Evolutionary conservation across 92 coral and sea anemone species (phyloP).

Genomic region (Palythoa caribaeorum): DNA sequence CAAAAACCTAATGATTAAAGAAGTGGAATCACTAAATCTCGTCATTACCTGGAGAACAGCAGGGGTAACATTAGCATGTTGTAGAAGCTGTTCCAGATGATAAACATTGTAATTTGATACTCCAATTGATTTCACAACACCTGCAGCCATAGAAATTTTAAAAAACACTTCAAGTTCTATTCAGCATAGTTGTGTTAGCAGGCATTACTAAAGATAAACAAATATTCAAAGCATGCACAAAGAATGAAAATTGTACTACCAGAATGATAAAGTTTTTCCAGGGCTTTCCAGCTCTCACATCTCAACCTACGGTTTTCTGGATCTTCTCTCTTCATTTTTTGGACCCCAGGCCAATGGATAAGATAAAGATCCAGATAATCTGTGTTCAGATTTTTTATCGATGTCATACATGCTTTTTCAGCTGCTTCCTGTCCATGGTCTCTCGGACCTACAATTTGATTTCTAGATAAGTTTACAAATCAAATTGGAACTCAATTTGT

Average conservation of each 20-base stretch:
- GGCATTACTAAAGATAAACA: no score
- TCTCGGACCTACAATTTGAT: constrained; percentile 71
- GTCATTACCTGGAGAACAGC: constrained; percentile 83
- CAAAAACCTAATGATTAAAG: no score
- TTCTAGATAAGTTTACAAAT: background rate
- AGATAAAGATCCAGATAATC: constrained; percentile 90
- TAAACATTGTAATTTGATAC: constrained; percentile 83
- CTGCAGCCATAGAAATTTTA: constrained; percentile 23
- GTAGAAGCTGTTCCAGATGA: constrained; percentile 86
- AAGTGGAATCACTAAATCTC: no score
- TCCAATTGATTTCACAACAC: constrained; percentile 85
- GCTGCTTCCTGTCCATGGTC: constrained; percentile 88
- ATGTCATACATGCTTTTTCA: constrained; percentile 75
- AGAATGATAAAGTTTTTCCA: constrained; percentile 82
- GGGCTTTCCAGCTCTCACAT: constrained; percentile 88
- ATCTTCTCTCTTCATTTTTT: constrained; percentile 84
- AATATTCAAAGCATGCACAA: background rate
- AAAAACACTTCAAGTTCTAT: background rate
- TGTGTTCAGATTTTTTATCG: constrained; percentile 76
- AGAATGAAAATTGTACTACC: constrained; percentile 54
- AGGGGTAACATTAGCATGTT: constrained; percentile 73
- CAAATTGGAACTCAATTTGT: no score
- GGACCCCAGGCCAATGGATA: constrained; percentile 97
- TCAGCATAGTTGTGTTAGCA: background rate
- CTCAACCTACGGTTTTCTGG: constrained; percentile 79